Evolutionary conservation across 2,888 invertebrate genomes (phyloP).

Genomic region (Tetranychus piercei): DNA sequence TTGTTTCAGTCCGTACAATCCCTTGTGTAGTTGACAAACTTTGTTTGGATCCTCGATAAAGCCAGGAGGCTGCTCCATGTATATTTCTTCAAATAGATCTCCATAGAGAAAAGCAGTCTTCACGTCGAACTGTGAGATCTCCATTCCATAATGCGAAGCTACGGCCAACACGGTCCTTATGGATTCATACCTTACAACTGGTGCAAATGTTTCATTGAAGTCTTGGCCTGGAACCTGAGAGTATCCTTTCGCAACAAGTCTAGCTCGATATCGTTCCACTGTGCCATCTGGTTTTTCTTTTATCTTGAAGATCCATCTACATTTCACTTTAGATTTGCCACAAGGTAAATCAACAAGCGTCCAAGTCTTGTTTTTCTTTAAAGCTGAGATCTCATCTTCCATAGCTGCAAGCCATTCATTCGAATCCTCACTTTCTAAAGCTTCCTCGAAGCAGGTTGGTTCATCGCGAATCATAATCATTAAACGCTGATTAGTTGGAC

Average conservation of each 20-base stretch:
- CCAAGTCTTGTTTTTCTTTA: conserved; percentile 25
- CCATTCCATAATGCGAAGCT: not conserved
- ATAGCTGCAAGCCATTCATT: conserved; percentile 23
- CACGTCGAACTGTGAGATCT: conserved; percentile 20
- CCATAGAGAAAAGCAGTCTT: conserved; percentile 22
- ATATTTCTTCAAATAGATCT: conserved; percentile 20
- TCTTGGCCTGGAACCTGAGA: conserved; percentile 8
- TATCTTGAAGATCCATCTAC: conserved; percentile 14
- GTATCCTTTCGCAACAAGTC: conserved; percentile 15
- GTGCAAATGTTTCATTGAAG: conserved; percentile 14
- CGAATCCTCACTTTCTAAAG: conserved; percentile 17
- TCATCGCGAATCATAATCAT: not conserved
- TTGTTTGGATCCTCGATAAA: conserved; percentile 11
- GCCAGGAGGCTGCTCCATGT: conserved; percentile 20
- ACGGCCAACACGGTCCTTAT: not conserved
- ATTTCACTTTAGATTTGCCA: conserved; percentile 14
- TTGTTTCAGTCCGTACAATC: conserved; percentile 23
- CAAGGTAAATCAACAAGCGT: conserved; percentile 22
- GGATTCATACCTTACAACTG: conserved; percentile 11
- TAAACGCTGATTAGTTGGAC: not conserved
- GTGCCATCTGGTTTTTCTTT: no score
- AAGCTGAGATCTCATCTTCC: conserved; percentile 18
- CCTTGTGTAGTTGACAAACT: conserved; percentile 22
- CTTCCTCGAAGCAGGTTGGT: conserved; percentile 20
- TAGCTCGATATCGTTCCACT: conserved; percentile 9